phyloP scores from a whole-genome alignment of 2,797 vertebrate genomes.

The Gorsachius magnificus region DNA sequence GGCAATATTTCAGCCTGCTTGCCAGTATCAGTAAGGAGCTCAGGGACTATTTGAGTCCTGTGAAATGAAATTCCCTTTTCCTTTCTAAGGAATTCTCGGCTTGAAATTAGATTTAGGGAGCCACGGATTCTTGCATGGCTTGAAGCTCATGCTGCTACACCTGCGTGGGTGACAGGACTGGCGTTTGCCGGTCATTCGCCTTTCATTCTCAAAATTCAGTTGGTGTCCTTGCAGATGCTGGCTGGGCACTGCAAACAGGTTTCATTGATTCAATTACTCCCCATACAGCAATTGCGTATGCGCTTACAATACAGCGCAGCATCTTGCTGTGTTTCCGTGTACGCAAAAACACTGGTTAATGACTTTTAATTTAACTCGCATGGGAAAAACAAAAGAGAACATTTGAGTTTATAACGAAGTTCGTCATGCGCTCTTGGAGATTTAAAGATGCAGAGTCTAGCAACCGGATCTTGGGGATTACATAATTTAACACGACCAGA shows the following conservation, averaged over 20 bases:
- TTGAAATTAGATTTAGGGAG: constrained; percentile 25
- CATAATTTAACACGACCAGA: background rate
- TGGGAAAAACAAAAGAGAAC: background rate
- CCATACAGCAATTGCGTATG: background rate
- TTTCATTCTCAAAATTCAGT: background rate
- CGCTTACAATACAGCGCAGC: background rate
- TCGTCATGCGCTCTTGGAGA: background rate
- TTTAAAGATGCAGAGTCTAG: background rate
- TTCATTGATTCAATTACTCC: background rate
- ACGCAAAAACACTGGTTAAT: background rate
- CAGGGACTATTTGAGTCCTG: constrained; percentile 45
- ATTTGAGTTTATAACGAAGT: background rate
- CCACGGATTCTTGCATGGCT: background rate
- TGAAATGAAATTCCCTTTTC: constrained; percentile 39
- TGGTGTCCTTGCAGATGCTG: background rate
- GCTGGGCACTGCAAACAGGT: background rate
- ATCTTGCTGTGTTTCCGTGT: background rate
- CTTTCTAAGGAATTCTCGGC: constrained; percentile 30
- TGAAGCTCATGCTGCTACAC: background rate
- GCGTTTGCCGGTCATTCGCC: background rate
- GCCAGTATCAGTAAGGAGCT: constrained; percentile 34
- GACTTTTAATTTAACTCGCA: background rate
- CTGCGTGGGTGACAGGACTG: background rate
- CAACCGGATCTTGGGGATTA: background rate
- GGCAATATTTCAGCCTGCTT: constrained; percentile 37